Evolutionary conservation across 2,113 vertebrate species (phyloP), one percentile per base, ranked within the genome.

Genomic region (Micromys minutus): DNA sequence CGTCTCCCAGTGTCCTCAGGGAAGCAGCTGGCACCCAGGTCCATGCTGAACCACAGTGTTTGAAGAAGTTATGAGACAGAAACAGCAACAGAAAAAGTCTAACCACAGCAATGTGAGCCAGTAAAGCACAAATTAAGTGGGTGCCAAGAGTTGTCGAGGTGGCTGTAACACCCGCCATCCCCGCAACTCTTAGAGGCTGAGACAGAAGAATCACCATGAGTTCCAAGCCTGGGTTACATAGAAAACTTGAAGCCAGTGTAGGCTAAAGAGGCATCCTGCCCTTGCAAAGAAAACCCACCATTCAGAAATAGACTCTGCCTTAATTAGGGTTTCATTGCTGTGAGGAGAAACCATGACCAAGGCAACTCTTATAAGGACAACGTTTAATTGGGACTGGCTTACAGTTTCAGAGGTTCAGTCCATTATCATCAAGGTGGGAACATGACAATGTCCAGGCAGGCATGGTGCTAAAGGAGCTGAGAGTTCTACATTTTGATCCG

Each of bases 1-100:
- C 5, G 21, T 15, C 19, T 42, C 34, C 57, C 81, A 11, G 26
- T 26, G 36, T 61, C 81, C 16, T 34, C 77, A 67, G 61, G 29
- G 45, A 47, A 24, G 29, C 61, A 36, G 34, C 83, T 67, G 61
- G 17, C 24, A 36, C 50, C 61, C 47, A 36, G 61, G 83, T 50
- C 12, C 42, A 8, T 31, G 59, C 26, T 0, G 2, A 63, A 26
- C 39, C 59, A 19, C 0, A 0, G 42, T 7, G 10, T 21, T 22
- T 67, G 61, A 67, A 50, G 83, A 5, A 45, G 42, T 67, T 50
- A 65, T 0, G 31, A 67, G 83, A 67, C 42, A 86, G 34, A 42
- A 21, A 13, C 67, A 67, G 83, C 83, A 85, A 65, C 61, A 86
- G 42, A 13, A 34, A 50, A 50, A 50, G 29, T 67, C 83, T 86